phyloP scores from a whole-genome alignment of 2,113 vertebrate species.

The Phasianus colchicus region DNA sequence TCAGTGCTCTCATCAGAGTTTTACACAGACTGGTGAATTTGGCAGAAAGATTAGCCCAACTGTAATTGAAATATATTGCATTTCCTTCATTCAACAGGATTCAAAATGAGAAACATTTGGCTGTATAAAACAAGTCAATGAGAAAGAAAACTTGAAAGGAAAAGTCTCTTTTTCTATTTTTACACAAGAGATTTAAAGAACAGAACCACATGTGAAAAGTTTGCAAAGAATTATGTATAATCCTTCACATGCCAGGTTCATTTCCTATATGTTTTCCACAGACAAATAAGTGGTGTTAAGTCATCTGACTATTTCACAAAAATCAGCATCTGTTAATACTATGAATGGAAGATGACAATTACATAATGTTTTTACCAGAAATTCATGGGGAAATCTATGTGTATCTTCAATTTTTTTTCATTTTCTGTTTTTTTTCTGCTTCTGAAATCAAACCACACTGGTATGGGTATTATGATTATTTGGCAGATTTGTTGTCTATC shows the following conservation, averaged over 20 bases:
- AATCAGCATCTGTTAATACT: neutral
- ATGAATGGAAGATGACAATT: neutral
- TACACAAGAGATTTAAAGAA: neutral
- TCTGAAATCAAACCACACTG: neutral
- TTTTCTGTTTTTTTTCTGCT: neutral
- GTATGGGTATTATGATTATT: neutral
- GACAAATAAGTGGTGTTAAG: neutral
- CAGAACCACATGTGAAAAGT: neutral
- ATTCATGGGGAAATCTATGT: neutral
- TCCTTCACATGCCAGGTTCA: neutral
- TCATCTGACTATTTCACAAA: neutral
- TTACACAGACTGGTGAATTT: slow-evolving; percentile 27
- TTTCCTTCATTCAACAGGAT: slow-evolving; percentile 32
- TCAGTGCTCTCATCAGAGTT: slow-evolving; percentile 15
- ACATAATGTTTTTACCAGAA: neutral
- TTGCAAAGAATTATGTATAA: slow-evolving; percentile 6
- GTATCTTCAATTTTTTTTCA: neutral
- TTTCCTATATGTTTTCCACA: neutral
- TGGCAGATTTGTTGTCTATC: neutral
- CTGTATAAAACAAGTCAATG: slow-evolving; percentile 19
- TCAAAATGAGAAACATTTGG: slow-evolving; percentile 49
- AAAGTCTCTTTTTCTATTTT: neutral
- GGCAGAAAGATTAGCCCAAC: slow-evolving; percentile 23
- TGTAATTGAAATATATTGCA: slow-evolving; percentile 48
- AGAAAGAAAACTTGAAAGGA: slow-evolving; percentile 6